Evolutionary conservation across 2,888 invertebrate genomes (phyloP), one percentile per base, ranked within the genome.

Genomic region (Protonemura montana): DNA sequence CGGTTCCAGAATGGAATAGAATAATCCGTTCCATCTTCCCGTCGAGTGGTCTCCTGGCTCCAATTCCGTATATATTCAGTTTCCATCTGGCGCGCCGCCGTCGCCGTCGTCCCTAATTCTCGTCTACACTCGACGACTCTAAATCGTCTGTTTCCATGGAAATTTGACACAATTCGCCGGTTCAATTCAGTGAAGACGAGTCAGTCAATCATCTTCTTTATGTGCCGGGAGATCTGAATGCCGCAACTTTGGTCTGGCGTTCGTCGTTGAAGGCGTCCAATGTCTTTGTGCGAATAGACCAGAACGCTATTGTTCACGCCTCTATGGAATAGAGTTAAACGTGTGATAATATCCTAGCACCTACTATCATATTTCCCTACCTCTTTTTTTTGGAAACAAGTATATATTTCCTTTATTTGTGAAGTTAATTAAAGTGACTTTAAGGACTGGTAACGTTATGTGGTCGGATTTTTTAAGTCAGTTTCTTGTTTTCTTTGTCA

Each of bases 111-210:
- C 26, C 81, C 81, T 81, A 81, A 83, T 83, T 83, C 83, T 83
- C 42, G 42, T 83, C 83, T 27, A 6, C 26, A 35, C 10, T 6
- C 35, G 35, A 35, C 78, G 59, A 59, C 28, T 29, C 29, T 29
- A 81, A 81, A 81, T 81, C 81, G 81, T 30, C 29, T 81, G 81
- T 81, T 81, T 81, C 81, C 29, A 81, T 81, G 81, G 81, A 81
- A 81, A 81, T 81, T 27, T 30, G 81, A 30, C 81, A 29, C 81
- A 30, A 81, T 81, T 59, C 59, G 59, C 59, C 59, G 13, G 7
- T 59, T 59, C 59, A 59, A 59, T 59, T 59, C 59, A 81, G 81
- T 28, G 30, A 16, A 81, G 30, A 13, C 5, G 28, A 81, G 81
- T 81, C 81, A 81, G 81, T 81, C 81, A 81, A 81, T 81, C 81